Evolutionary conservation across 2,888 invertebrate genomes (phyloP).

Genomic region (Clanis bilineata): DNA sequence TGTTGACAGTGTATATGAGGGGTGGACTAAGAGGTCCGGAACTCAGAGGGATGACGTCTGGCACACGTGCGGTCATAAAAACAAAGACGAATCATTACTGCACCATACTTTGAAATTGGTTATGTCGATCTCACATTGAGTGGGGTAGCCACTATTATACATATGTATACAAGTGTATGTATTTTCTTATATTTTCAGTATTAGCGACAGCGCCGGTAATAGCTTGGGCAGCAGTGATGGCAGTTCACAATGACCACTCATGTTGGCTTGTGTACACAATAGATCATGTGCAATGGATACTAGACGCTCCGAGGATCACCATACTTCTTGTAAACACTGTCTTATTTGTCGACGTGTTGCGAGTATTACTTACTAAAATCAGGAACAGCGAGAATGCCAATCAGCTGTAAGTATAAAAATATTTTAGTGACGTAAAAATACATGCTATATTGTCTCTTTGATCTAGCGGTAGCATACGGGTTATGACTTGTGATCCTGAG

Average conservation of each 20-base stretch:
- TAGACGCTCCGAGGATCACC: conserved; percentile 82
- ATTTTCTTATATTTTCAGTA: conserved; percentile 38
- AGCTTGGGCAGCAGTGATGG: conserved; percentile 81
- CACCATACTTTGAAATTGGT: too few relatives aligned
- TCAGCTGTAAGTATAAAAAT: conserved; percentile 71
- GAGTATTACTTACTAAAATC: conserved; percentile 85
- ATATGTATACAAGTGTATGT: not conserved
- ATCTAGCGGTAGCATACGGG: too few relatives aligned
- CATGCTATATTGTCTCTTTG: too few relatives aligned
- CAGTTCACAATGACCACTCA: conserved; percentile 69
- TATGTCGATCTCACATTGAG: too few relatives aligned
- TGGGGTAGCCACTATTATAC: not conserved
- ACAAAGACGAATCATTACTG: too few relatives aligned
- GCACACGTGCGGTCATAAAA: too few relatives aligned
- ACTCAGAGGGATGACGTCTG: too few relatives aligned
- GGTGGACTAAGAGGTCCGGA: too few relatives aligned
- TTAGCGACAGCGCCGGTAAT: conserved; percentile 77
- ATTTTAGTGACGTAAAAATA: too few relatives aligned
- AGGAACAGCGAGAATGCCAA: conserved; percentile 76
- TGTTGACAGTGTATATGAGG: too few relatives aligned
- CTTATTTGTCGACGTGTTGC: conserved; percentile 84
- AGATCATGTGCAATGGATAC: conserved; percentile 82
- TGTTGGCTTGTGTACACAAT: conserved; percentile 84
- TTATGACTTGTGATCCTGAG: too few relatives aligned
- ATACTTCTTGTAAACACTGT: conserved; percentile 82